Base-by-base conservation (phyloP, 2,113 vertebrate genomes). In the Theristicus caerulescens region DNA sequence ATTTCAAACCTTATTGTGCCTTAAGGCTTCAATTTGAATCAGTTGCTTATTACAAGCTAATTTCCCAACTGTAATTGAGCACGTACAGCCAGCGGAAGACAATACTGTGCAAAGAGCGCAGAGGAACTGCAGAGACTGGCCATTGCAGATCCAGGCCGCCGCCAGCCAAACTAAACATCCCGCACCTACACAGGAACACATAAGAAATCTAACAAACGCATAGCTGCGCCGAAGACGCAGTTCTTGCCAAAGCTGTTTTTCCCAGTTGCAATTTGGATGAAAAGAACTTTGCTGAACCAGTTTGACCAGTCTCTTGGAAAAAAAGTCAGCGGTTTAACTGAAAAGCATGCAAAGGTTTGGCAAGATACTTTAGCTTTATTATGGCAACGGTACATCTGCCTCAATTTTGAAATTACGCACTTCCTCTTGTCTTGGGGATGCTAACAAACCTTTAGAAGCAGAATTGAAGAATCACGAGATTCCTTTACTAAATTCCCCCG, bases 121-220 rank as follows among this genome's bases (percentile, higher is more conserved):
- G 36, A 61, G n/a, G 24, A 49, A 44, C 62, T 19, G 16, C 29
- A 11, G 12, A 24, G 79, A 4, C 65, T 3, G 62, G 47, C 3
- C 12, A 20, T 4, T 2, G 44, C 25, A 0, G 1, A 10, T 3
- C 32, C 62, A 55, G n/a, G 13, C 44, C 3, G 0, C 0, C 0
- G 27, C 13, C 1, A 0, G 92, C 83, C 89, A 83, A 80, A 32
- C n/a, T 54, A 80, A 91, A 91, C 58, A 81, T 13, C 73, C 86
- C 12, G 64, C n/a, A 7, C 32, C 67, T 31, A 32, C 81, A 11
- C 31, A 36, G 76, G 62, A 57, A 72, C 0, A 3, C 0, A 3
- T 3, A 22, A 51, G 66, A 26, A 78, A 62, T 3, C 17, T 6
- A 11, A 66, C 0, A 1, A 18, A 19, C 0, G 1, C 62, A 20